These are phyloP conservation scores for Ectropis grisescens DNA, from an alignment of 1,140 invertebrate species.

Conservation along the genomic window DNA sequence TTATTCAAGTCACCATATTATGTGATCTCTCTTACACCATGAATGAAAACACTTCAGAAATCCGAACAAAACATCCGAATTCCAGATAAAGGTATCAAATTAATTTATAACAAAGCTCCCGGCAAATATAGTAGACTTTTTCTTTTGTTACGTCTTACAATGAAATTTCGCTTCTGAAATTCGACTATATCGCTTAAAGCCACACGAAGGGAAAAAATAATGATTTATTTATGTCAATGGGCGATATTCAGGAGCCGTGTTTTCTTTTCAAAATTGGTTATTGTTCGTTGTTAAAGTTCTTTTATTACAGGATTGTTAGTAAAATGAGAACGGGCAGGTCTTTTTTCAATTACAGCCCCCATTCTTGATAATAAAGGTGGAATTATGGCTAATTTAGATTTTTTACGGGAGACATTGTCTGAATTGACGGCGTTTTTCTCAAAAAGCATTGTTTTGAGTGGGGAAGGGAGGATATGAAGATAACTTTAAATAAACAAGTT, in stretches of 20 bases:
- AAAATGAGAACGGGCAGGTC: constrained; percentile 49
- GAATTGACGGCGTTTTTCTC: no score
- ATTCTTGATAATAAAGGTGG: constrained; percentile 36
- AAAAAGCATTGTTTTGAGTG: no score
- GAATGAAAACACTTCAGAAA: no score
- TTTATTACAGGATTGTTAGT: constrained; percentile 63
- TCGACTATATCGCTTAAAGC: constrained; percentile 30
- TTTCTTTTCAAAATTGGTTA: constrained; percentile 60
- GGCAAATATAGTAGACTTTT: no score
- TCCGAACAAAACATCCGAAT: no score
- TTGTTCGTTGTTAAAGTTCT: constrained; percentile 59
- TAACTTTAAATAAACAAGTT: no score
- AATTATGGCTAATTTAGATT: constrained; percentile 25
- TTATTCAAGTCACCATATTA: no score
- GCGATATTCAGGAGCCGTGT: constrained; percentile 37
- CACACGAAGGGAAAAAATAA: constrained; percentile 38
- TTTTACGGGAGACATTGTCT: constrained; percentile 15
- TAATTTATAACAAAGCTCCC: no score
- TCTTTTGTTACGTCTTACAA: constrained; percentile 62
- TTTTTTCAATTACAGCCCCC: constrained; percentile 41
- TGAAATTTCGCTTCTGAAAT: constrained; percentile 56
- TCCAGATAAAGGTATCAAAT: no score
- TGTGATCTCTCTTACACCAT: no score
- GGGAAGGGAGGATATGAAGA: no score
- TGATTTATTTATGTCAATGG: constrained; percentile 68